Percentiles rank a stretch among this genome's conserved stretches.
phyloP scores from a whole-genome alignment of 2,797 vertebrate species.

The Eidolon dupreanum region DNA sequence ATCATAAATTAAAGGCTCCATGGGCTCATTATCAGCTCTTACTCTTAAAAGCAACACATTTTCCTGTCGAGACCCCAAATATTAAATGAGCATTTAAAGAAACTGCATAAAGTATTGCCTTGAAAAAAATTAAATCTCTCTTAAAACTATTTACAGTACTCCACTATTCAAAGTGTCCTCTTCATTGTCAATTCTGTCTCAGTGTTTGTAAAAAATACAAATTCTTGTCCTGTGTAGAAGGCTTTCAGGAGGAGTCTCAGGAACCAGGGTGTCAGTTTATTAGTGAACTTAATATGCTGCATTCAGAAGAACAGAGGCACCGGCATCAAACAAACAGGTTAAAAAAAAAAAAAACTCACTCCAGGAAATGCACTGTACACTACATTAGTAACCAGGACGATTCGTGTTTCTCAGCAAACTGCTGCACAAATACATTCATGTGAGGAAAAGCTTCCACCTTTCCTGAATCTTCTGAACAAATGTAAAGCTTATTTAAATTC shows the following conservation, averaged over 20 bases:
- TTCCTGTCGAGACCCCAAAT: conserved; percentile 63
- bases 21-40: conserved; percentile 61
- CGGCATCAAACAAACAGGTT: conserved; percentile 49
- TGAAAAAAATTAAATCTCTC: conserved; percentile 27
- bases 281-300: conserved; percentile 58
- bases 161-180: conserved; percentile 19
- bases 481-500: conserved; percentile 63
- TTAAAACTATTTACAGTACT: background rate
- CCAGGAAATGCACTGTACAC: conserved; percentile 41
- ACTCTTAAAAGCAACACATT: conserved; percentile 62
- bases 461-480: conserved; percentile 14
- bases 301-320: conserved; percentile 56
- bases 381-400: conserved; percentile 62
- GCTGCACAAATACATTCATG: background rate
- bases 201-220: background rate
- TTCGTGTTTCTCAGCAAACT: conserved; percentile 37
- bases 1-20: conserved; percentile 74
- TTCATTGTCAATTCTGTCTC: background rate
- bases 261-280: conserved; percentile 32
- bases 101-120: background rate
- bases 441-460: conserved; percentile 25
- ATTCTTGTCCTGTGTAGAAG: conserved; percentile 14
- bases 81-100: conserved; percentile 59
- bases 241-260: conserved; percentile 38
- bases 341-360: background rate